Conservation (phyloP, 2,888 invertebrate genomes). For the Drosophila lacicola region DNA sequence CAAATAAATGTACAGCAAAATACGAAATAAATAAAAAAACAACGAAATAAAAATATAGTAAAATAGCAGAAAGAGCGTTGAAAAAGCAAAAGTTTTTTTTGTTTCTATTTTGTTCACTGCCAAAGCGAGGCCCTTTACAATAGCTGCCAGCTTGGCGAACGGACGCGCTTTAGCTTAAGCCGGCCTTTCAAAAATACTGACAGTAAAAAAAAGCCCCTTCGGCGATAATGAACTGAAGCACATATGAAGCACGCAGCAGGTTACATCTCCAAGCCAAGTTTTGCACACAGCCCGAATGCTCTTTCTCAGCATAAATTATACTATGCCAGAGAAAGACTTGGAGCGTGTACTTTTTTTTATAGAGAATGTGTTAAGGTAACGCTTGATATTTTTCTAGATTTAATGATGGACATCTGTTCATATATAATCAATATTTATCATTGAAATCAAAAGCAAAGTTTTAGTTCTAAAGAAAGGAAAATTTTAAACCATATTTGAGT, state of each 20-base stretch:
- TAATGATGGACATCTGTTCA: too few relatives aligned
- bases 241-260: background rate
- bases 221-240: conserved; percentile 16
- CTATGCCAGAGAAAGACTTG: too few relatives aligned
- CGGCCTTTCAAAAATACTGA: conserved; percentile 42
- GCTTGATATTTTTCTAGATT: too few relatives aligned
- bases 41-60: conserved; percentile 29
- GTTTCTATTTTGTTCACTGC: conserved; percentile 18
- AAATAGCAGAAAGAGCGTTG: conserved; percentile 21
- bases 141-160: conserved; percentile 17
- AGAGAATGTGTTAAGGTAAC: too few relatives aligned
- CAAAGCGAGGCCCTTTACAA: conserved; percentile 33
- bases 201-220: conserved; percentile 4
- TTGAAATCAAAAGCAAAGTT: too few relatives aligned
- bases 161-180: conserved; percentile 27
- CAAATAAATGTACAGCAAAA: conserved; percentile 31
- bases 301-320: background rate
- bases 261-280: background rate
- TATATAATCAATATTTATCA: too few relatives aligned
- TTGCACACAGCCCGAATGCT: conserved; percentile 1
- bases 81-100: conserved; percentile 34
- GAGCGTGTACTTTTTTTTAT: too few relatives aligned
- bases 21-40: conserved; percentile 11
- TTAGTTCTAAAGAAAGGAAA: too few relatives aligned
- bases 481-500: too few relatives aligned